Evolutionary conservation across 2,888 invertebrate species (phyloP).

Genomic region (Horisme vitalbata): DNA sequence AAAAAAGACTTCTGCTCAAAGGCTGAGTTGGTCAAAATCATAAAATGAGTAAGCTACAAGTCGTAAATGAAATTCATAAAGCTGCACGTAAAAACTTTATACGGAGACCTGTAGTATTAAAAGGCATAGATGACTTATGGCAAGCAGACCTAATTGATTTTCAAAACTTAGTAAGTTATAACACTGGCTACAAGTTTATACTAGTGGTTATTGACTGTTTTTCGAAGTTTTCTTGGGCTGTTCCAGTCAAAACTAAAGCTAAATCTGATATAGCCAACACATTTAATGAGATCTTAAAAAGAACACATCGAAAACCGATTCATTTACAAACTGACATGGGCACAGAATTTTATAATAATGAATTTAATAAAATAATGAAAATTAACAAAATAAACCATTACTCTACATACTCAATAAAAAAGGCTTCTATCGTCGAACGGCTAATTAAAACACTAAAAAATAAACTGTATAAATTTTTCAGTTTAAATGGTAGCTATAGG

Average conservation of each 20-base stretch:
- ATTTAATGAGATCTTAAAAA: no score
- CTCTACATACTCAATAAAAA: constrained; percentile 22
- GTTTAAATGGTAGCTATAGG: constrained; percentile 9
- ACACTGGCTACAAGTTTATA: constrained; percentile 3
- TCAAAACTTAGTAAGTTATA: constrained; percentile 11
- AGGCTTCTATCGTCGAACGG: constrained; percentile 23
- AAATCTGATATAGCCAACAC: no score
- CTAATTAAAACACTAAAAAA: constrained; percentile 7
- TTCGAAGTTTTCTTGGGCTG: constrained; percentile 14
- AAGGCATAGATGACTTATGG: no score
- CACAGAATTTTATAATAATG: constrained; percentile 37
- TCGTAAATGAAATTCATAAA: constrained; percentile 13
- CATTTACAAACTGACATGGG: no score
- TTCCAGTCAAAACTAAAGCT: no score
- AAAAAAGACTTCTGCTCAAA: not conserved
- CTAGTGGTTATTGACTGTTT: constrained; percentile 8
- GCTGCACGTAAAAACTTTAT: constrained; percentile 4
- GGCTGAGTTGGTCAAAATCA: not conserved
- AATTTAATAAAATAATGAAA: no score
- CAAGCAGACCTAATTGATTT: no score
- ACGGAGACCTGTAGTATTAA: constrained; percentile 35
- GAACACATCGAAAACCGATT: no score
- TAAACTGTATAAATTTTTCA: constrained; percentile 5
- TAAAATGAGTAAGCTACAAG: constrained; percentile 26
- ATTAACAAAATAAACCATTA: constrained; percentile 36